A percentile compares a stretch with the other conserved stretches of the same genome.
Evolutionary conservation across 2,888 invertebrate species (phyloP).

Genomic region (Griposia aprilina): DNA sequence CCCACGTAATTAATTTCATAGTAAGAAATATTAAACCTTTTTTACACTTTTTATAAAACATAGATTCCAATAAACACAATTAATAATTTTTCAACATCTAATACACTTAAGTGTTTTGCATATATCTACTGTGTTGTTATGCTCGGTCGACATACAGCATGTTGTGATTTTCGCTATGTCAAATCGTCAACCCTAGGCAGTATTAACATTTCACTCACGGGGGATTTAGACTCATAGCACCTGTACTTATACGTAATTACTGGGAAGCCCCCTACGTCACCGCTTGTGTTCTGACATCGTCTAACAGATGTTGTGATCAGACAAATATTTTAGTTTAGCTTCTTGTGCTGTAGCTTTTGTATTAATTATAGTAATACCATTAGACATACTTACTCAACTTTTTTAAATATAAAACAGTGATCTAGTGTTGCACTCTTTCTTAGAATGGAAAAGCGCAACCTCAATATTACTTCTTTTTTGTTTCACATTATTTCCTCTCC

Average conservation of each 20-base stretch:
- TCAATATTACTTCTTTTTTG: background rate
- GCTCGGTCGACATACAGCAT: background rate
- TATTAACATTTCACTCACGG: constrained; percentile 77
- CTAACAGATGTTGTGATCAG: constrained; percentile 2
- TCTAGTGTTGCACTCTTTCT: background rate
- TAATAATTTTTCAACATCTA: background rate
- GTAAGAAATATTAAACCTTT: background rate
- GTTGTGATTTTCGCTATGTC: constrained; percentile 63
- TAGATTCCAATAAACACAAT: background rate
- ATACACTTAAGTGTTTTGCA: background rate
- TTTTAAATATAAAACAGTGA: background rate
- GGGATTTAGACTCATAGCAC: constrained; percentile 72
- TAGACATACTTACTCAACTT: background rate
- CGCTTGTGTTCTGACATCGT: constrained; percentile 21
- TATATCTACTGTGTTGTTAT: background rate
- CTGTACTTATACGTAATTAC: constrained; percentile 51
- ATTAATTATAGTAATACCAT: background rate
- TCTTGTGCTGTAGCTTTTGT: background rate
- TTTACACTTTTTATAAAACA: background rate
- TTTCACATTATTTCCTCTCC: background rate
- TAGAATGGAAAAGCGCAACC: background rate
- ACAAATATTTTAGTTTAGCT: constrained; percentile 6
- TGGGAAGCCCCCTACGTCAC: constrained; percentile 18
- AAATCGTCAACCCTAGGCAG: constrained; percentile 74
- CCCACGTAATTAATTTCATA: background rate